Evolutionary conservation across 2,797 vertebrate genomes (phyloP), one percentile per base, ranked within the genome.

Genomic region (Aphelocoma californica): DNA sequence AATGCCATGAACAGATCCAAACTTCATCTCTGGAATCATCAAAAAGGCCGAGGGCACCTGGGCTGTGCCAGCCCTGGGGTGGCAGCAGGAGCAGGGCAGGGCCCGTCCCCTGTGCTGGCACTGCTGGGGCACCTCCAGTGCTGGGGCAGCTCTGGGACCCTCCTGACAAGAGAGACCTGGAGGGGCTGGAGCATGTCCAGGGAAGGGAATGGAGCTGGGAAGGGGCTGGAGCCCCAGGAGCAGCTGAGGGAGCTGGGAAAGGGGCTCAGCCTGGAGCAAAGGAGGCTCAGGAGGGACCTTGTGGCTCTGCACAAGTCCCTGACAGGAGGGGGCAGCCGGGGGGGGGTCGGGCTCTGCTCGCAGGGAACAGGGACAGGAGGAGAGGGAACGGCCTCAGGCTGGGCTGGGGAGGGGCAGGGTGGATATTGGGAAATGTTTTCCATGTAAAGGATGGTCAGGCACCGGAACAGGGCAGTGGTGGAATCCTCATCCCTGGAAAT

Each of bases 381-480:
- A 75, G 82, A 85, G 62, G 82, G 47, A 75, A 67, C 13, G 3
- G 82, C 82, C 72, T 45, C 72, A 38, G 28, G n/a, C 47, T 86
- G 82, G 5, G 38, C 38, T 45, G 72, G 54, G 28, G 2, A 53
- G 38, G 18, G 0, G 3, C 24, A 53, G 29, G 29, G 0, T 11
- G 47, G 47, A n/a, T 1, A 1, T 1, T 5, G 47, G 19, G 28
- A 6, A 6, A 2, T 5, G 7, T 54, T 1, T 1, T 20, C 0
- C 38, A 2, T 18, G 19, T 40, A 15, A 18, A 45, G 10, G 8
- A 8, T 4, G 1, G 5, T 23, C 16, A 6, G 0, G 24, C 28
- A 0, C 1, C 70, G 56, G 34, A 1, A 48, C 25, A 47, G 44
- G 44, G 50, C 21, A 51, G 18, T 0, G 28, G 0, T n/a, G 75